Evolutionary conservation across 1,140 invertebrate genomes (phyloP).

Genomic region (Odontomachus brunneus): DNA sequence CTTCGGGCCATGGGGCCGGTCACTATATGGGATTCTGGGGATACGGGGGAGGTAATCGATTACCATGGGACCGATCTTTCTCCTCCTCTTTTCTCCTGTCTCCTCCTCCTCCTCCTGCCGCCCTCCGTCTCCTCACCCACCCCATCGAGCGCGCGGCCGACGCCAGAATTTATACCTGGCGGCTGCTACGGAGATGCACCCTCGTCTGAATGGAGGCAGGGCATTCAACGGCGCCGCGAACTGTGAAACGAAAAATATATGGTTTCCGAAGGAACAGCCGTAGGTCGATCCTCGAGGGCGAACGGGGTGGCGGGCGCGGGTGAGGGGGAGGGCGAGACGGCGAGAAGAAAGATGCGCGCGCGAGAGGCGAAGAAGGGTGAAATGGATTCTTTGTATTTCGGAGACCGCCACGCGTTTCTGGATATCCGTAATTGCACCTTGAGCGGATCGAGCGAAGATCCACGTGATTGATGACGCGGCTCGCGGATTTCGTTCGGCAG

Average conservation of each 20-base stretch:
- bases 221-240: slow-evolving; percentile 78
- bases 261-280: slow-evolving; percentile 79
- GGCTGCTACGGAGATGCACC: slow-evolving; percentile 81
- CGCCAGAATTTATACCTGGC: slow-evolving; percentile 85
- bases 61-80: slow-evolving; percentile 82
- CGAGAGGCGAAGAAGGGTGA: slow-evolving; percentile 66
- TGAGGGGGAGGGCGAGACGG: slow-evolving; percentile 59
- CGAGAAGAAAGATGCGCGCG: slow-evolving; percentile 47
- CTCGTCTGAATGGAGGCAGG: slow-evolving; percentile 78
- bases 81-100: slow-evolving; percentile 63
- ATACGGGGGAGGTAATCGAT: slow-evolving; percentile 83
- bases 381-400: slow-evolving; percentile 79
- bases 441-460: slow-evolving; percentile 34
- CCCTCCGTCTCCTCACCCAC: slow-evolving; percentile 21
- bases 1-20: slow-evolving; percentile 80
- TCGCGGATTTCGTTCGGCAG: slow-evolving; percentile 15
- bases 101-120: slow-evolving; percentile 9
- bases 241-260: slow-evolving; percentile 85
- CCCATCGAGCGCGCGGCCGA: slow-evolving; percentile 66
- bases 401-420: slow-evolving; percentile 69
- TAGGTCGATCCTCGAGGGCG: slow-evolving; percentile 68
- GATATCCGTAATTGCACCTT: slow-evolving; percentile 65
- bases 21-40: slow-evolving; percentile 82
- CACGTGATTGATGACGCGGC: slow-evolving; percentile 41
- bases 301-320: slow-evolving; percentile 21